These are phyloP conservation scores for Brachionus manjavacas DNA, from an alignment of 1,140 invertebrate species.

Conservation along the genomic window DNA sequence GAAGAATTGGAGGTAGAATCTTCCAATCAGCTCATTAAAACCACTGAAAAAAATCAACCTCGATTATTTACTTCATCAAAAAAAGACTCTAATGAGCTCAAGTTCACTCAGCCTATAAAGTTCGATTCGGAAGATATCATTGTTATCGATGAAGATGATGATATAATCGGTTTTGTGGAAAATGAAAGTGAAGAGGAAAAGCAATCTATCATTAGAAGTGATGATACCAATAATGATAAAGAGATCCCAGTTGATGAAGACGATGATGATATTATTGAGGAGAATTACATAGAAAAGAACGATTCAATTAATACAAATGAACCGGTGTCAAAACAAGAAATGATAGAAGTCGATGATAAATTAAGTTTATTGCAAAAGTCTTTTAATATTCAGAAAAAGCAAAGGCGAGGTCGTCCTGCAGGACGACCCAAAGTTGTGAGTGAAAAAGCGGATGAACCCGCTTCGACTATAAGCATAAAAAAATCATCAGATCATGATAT, in stretches of 20 bases:
- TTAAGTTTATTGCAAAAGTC: background rate
- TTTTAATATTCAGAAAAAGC: background rate
- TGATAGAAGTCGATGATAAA: background rate
- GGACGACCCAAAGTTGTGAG: constrained; percentile 7
- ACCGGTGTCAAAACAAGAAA: background rate
- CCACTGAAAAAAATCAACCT: background rate
- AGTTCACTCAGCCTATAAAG: background rate
- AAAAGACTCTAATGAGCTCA: background rate
- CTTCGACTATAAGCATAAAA: background rate
- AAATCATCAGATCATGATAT: background rate
- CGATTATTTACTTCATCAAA: background rate
- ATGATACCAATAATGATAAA: background rate
- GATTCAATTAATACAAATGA: background rate
- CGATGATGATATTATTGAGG: constrained; percentile 29
- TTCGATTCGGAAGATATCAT: background rate
- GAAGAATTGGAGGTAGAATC: background rate
- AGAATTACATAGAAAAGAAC: background rate
- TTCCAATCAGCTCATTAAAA: background rate
- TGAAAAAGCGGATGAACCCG: constrained; percentile 3
- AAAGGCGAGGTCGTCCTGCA: background rate
- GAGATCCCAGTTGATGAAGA: background rate
- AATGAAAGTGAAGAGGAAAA: constrained; percentile 8
- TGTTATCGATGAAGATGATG: constrained; percentile 16
- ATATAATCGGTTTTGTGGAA: background rate
- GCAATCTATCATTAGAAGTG: background rate